Evolutionary conservation across 2,888 invertebrate genomes (phyloP), one percentile per base, ranked within the genome.

Genomic region (Acrobasis suavella): DNA sequence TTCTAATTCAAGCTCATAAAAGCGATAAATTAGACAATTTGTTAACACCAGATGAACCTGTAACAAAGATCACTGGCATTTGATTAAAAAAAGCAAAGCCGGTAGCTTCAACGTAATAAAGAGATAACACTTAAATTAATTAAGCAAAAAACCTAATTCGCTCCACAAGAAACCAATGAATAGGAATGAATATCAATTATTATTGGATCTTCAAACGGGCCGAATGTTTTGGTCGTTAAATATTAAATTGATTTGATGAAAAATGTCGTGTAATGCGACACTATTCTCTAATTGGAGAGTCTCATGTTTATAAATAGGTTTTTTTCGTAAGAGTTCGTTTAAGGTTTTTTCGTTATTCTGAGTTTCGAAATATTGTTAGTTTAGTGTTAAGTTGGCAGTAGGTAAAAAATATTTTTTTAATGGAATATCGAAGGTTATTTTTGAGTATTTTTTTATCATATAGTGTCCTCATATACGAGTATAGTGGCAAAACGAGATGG

Each of bases 211-310:
- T 61, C 59, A 59, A 59, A 50, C 61, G 50, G 50, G n/a, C 50
- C 46, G 39, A 38, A 58, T 60, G 51, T 62, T 65, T 55, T 50
- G 63, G 59, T 63, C 54, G 49, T 62, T 38, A 62, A 42, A 42
- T 14, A 14, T 46, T 3, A 46, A 46, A 46, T 62, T 62, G 60
- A 65, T 62, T 65, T 50, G 42, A 49, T 22, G 50, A 56, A 56
- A 38, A 58, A 56, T 58, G 60, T 62, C 38, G 39, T 60, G 65
- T 65, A 65, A 65, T 52, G 56, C n/a, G 62, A 62, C 62, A 65
- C 49, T 39, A 9, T 8, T 37, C n/a, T 10, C 50, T 65, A 65
- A 65, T 65, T 65, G 65, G 62, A 9, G 64, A 60, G 42, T 14
- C 22, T 37, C 32, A 12, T 14, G 22, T 52, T 16, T n/a, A 46